Conservation (phyloP, 2,113 vertebrate genomes). For the Carlito syrichta region DNA sequence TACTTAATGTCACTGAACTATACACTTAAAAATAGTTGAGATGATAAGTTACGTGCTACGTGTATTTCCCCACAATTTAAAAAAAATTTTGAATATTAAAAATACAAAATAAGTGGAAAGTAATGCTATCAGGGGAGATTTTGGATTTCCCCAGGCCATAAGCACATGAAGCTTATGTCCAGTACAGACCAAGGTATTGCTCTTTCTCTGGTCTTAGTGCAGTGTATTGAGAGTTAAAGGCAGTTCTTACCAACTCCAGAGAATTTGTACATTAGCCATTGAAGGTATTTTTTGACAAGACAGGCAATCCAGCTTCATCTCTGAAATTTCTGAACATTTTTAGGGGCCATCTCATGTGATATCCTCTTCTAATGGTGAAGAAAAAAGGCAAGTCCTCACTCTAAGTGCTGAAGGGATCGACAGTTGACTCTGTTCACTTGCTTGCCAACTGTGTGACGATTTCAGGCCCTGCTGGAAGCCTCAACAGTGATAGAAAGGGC, state of each 20-base stretch:
- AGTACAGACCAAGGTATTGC: neutral
- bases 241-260: neutral
- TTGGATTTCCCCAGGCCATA: neutral
- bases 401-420: neutral
- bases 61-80: neutral
- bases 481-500: neutral
- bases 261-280: constrained; percentile 3
- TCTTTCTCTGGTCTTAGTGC: constrained; percentile 49
- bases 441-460: neutral
- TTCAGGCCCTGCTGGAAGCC: constrained; percentile 3
- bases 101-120: neutral
- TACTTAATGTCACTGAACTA: neutral
- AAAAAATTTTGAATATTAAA: neutral
- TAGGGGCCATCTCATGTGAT: neutral
- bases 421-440: constrained; percentile 27
- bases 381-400: neutral
- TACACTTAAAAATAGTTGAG: neutral
- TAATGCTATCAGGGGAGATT: constrained; percentile 8
- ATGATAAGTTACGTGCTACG: neutral
- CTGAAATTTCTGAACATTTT: constrained; percentile 34
- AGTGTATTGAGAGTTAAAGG: constrained; percentile 52
- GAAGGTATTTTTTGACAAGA: constrained; percentile 33
- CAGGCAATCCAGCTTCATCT: neutral
- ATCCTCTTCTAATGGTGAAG: neutral
- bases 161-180: neutral